A percentile compares a stretch with the other conserved stretches of the same genome.
These are phyloP conservation scores for Phylloscopus trochilus DNA, from an alignment of 2,113 vertebrate genomes.

Conservation along the genomic window DNA sequence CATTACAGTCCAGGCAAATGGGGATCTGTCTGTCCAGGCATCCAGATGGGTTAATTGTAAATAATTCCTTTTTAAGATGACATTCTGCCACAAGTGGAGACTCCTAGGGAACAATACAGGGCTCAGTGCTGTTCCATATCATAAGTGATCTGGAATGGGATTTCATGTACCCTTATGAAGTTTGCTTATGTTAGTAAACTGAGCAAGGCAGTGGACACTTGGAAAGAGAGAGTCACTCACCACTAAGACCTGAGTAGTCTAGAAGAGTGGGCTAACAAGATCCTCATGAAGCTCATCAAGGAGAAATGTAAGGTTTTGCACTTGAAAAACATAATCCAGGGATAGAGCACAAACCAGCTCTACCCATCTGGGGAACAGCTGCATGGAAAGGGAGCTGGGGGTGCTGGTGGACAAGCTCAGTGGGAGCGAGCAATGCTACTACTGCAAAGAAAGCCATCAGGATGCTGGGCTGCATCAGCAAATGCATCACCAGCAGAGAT, in stretches of 20 bases:
- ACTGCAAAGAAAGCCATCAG: neutral
- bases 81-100: neutral
- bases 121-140: neutral
- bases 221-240: neutral
- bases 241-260: neutral
- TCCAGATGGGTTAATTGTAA: neutral
- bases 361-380: neutral
- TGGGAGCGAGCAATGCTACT: rapidly evolving
- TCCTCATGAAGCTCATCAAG: neutral
- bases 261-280: neutral
- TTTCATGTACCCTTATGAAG: neutral
- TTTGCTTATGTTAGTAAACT: neutral
- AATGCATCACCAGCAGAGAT: neutral
- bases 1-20: rapidly evolving
- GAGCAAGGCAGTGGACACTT: no score
- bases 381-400: neutral
- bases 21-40: neutral
- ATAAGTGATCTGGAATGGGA: neutral
- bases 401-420: neutral
- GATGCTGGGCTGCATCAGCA: neutral
- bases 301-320: neutral
- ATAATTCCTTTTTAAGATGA: neutral
- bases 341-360: neutral
- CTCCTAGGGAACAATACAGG: neutral
- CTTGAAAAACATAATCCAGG: neutral